These are phyloP conservation scores for Dromiciops gliroides DNA, from an alignment of 2,113 vertebrate species.

Conservation along the genomic window DNA sequence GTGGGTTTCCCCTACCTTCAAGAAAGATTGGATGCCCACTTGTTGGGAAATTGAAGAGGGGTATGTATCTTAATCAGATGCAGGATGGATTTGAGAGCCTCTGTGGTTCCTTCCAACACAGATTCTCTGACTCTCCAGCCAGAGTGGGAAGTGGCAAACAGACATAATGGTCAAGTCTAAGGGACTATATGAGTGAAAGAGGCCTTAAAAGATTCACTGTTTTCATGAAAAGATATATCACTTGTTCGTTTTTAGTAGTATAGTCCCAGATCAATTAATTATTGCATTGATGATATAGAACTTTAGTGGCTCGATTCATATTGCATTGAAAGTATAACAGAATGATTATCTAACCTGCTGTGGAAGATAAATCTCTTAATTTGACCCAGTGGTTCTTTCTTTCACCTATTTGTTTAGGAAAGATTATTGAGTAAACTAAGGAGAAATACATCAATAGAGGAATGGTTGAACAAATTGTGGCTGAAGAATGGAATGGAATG, in stretches of 20 bases:
- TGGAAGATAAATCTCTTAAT: conserved; percentile 5
- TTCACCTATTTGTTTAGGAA: conserved; percentile 11
- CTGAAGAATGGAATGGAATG: no score
- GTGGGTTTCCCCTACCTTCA: not conserved
- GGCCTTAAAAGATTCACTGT: conserved; percentile 27
- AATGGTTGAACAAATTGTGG: not conserved
- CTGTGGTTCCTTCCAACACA: not conserved
- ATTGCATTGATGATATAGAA: not conserved
- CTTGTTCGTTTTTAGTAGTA: conserved; percentile 23
- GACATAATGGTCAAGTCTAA: conserved; percentile 4
- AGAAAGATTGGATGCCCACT: not conserved
- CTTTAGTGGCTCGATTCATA: conserved; percentile 21
- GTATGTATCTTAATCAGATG: not conserved
- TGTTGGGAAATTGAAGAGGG: not conserved
- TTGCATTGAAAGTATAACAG: conserved; percentile 46
- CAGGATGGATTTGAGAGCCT: not conserved
- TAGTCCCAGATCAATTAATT: conserved; percentile 40
- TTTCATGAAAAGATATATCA: not conserved
- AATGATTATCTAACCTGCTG: not conserved
- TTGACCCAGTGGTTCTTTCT: not conserved
- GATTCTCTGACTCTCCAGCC: not conserved
- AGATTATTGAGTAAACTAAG: not conserved
- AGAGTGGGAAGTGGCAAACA: not conserved
- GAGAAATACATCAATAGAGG: not conserved
- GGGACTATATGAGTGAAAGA: not conserved